Percentiles rank a stretch among this genome's conserved stretches.
Conservation (phyloP, 1,140 invertebrate genomes). For the Conopomorpha cramerella region DNA sequence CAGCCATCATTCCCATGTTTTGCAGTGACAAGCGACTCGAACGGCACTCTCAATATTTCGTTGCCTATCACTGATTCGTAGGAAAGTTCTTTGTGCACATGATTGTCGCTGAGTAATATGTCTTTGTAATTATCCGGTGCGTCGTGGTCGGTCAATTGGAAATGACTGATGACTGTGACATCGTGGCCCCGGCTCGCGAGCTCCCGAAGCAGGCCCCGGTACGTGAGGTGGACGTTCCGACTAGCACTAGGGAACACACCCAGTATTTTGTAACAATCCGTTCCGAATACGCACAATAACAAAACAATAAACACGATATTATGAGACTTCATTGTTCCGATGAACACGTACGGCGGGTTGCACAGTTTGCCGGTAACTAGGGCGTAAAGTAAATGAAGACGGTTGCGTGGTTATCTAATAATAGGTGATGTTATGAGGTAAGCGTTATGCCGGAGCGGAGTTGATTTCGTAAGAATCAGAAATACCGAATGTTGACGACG, state of each 20-base stretch:
- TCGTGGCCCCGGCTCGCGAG: conserved; percentile 68
- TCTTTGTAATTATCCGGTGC: conserved; percentile 62
- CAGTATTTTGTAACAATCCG: conserved; percentile 61
- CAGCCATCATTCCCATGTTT: conserved; percentile 59
- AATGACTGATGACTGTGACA: conserved; percentile 71
- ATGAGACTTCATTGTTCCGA: conserved; percentile 24
- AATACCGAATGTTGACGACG: conserved; percentile 40
- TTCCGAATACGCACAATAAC: conserved; percentile 20
- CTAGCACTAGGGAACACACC: conserved; percentile 67
- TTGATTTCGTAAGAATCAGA: conserved; percentile 40
- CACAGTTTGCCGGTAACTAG: conserved; percentile 37
- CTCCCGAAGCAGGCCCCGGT: conserved; percentile 66
- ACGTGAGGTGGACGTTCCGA: conserved; percentile 72
- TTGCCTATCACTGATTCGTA: conserved; percentile 46
- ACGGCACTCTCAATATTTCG: conserved; percentile 43
- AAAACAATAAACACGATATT: conserved; percentile 20
- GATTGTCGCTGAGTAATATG: conserved; percentile 45
- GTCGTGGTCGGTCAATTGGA: conserved; percentile 52
- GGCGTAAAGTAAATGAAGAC: conserved; percentile 29
- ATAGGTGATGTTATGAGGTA: conserved; percentile 52
- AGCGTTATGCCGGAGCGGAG: conserved; percentile 29
- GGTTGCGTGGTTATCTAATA: conserved; percentile 42
- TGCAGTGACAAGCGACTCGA: conserved; percentile 45
- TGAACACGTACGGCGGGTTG: conserved; percentile 26
- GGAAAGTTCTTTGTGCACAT: conserved; percentile 38